Evolutionary conservation across 2,113 vertebrate species (phyloP).

Genomic region (Rhinogobius similis): DNA sequence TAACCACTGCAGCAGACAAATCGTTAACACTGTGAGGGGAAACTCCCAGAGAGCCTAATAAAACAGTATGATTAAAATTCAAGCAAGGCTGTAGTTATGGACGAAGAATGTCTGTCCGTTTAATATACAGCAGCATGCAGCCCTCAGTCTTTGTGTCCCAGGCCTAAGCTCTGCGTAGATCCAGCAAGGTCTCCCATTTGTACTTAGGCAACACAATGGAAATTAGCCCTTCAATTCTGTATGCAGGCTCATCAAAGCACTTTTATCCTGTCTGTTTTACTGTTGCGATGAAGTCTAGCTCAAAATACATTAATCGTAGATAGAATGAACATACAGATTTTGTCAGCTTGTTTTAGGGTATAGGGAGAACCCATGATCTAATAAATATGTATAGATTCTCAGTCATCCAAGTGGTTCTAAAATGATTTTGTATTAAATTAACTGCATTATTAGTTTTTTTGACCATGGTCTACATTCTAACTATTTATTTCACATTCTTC

Average conservation of each 20-base stretch:
- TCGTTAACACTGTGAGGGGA: conserved; percentile 60
- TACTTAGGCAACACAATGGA: conserved; percentile 55
- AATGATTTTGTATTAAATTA: not conserved
- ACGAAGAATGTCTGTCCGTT: conserved; percentile 65
- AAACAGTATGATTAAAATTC: conserved; percentile 76
- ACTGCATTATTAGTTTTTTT: no score
- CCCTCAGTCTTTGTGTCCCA: conserved; percentile 66
- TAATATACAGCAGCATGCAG: conserved; percentile 63
- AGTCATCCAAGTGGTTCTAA: not conserved
- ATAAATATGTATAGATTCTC: no score
- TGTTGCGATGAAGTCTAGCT: not conserved
- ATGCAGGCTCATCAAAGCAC: conserved; percentile 19
- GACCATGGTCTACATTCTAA: no score
- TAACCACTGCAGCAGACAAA: conserved; percentile 37
- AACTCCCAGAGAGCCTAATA: conserved; percentile 70
- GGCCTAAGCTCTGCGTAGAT: conserved; percentile 43
- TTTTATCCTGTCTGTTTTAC: not conserved
- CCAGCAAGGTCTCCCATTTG: conserved; percentile 64
- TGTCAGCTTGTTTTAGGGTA: not conserved
- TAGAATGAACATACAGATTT: no score
- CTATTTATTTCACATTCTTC: not conserved
- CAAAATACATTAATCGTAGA: not conserved
- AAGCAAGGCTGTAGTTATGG: conserved; percentile 65
- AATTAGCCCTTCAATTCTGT: conserved; percentile 14
- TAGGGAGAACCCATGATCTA: no score